A percentile compares a stretch with the other conserved stretches of the same genome.
These are phyloP conservation scores for Tinea semifulvella DNA, from an alignment of 2,888 invertebrate genomes.

Conservation along the genomic window DNA sequence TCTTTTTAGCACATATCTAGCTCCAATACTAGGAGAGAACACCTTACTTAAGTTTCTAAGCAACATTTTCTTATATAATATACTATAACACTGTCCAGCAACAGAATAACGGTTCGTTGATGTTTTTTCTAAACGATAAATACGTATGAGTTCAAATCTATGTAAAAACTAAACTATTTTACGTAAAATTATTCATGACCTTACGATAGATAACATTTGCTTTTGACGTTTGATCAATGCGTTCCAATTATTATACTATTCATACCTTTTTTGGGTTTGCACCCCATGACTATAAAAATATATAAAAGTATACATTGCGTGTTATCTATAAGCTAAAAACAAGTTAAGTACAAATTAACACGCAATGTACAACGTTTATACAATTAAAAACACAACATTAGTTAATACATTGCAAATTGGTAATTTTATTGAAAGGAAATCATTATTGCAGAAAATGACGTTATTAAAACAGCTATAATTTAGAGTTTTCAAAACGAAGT, in stretches of 20 bases:
- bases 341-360: no score
- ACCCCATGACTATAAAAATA: no score
- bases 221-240: slow-evolving; percentile 1
- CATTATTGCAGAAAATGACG: no score
- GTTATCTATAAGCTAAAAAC: no score
- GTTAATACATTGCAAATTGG: no score
- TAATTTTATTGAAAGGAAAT: no score
- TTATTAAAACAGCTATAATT: no score
- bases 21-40: slow-evolving; percentile 31
- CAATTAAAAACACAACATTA: no score
- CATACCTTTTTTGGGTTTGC: neutral
- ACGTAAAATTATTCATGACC: slow-evolving; percentile 5
- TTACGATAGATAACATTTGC: neutral
- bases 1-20: slow-evolving; percentile 30
- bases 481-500: no score
- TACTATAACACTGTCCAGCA: neutral
- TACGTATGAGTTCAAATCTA: neutral
- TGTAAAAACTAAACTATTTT: neutral
- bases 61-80: slow-evolving; percentile 15
- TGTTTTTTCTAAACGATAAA: neutral
- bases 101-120: neutral
- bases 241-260: no score
- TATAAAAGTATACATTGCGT: no score
- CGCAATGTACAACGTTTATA: no score
- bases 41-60: slow-evolving; percentile 27